Evolutionary conservation across 2,888 invertebrate genomes (phyloP).

Genomic region (Acleris cristana): DNA sequence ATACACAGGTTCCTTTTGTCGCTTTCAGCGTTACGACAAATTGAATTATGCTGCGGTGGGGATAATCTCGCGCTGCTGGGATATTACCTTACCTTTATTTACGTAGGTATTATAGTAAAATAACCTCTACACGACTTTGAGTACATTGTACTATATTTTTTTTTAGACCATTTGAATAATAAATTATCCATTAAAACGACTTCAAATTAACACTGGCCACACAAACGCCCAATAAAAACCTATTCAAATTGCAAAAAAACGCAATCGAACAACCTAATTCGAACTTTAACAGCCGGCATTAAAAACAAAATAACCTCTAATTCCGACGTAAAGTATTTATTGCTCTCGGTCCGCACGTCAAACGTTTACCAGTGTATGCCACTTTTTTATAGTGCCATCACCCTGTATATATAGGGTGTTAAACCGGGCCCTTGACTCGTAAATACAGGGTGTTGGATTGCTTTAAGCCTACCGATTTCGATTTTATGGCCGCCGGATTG

Average conservation of each 20-base stretch:
- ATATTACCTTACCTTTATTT: conserved; percentile 5
- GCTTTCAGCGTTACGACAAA: conserved; percentile 68
- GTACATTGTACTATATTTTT: too few relatives aligned
- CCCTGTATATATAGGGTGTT: conserved; percentile 63
- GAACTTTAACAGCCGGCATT: conserved; percentile 26
- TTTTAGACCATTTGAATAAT: too few relatives aligned
- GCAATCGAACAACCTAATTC: conserved; percentile 30
- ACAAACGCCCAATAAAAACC: conserved; percentile 1
- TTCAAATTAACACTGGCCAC: conserved; percentile 4
- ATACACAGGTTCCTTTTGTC: conserved; percentile 63
- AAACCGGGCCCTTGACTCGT: conserved; percentile 71
- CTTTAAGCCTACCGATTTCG: conserved; percentile 65
- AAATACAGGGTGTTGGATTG: conserved; percentile 68
- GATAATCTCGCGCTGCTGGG: conserved; percentile 17
- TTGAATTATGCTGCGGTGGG: conserved; percentile 65
- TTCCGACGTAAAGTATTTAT: conserved; percentile 44
- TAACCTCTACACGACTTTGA: neutral
- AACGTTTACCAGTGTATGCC: conserved; percentile 75
- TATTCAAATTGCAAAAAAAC: conserved; percentile 12
- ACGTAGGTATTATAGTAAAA: neutral
- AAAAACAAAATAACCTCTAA: conserved; percentile 31
- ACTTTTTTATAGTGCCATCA: conserved; percentile 71
- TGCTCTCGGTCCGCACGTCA: conserved; percentile 63
- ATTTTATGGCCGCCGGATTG: conserved; percentile 35
- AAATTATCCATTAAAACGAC: neutral